A percentile compares a stretch with the other conserved stretches of the same genome.
phyloP scores from a whole-genome alignment of 2,113 vertebrate genomes.

The Hippocampus barbouri region DNA sequence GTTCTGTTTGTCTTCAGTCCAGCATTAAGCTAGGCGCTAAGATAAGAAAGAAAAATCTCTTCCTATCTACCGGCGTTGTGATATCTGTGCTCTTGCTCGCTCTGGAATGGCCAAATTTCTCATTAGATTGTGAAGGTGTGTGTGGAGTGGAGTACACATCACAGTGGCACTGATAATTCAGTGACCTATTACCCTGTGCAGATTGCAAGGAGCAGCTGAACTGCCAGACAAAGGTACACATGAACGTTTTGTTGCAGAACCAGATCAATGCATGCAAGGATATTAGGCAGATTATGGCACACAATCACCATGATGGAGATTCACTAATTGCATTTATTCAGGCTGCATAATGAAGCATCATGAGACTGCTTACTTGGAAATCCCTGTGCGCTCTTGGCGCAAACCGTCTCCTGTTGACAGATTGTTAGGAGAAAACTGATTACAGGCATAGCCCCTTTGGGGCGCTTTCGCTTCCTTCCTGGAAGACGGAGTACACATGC shows the following conservation, averaged over 20 bases:
- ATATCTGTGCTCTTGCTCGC: too few relatives aligned
- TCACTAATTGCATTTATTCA: constrained; percentile 44
- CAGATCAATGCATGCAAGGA: not conserved
- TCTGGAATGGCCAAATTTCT: too few relatives aligned
- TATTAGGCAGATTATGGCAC: not conserved
- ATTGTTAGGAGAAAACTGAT: constrained; percentile 27
- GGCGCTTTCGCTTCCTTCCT: not conserved
- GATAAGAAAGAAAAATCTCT: too few relatives aligned
- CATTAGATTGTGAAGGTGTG: too few relatives aligned
- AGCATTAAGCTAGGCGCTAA: too few relatives aligned
- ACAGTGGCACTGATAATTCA: not conserved
- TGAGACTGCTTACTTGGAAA: constrained; percentile 44
- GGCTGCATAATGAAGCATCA: constrained; percentile 50
- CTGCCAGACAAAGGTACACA: not conserved
- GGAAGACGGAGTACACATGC: not conserved
- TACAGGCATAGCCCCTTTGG: constrained; percentile 10
- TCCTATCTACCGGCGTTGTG: too few relatives aligned
- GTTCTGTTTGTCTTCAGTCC: too few relatives aligned
- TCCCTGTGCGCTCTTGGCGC: constrained; percentile 17
- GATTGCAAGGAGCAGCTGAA: not conserved
- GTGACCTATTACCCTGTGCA: not conserved
- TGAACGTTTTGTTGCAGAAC: not conserved
- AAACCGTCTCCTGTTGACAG: constrained; percentile 11
- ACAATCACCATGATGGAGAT: constrained; percentile 14
- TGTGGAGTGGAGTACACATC: too few relatives aligned